Evolutionary conservation across 2,888 invertebrate genomes (phyloP), one percentile per base, ranked within the genome.

Genomic region (Zonitis immaculata): DNA sequence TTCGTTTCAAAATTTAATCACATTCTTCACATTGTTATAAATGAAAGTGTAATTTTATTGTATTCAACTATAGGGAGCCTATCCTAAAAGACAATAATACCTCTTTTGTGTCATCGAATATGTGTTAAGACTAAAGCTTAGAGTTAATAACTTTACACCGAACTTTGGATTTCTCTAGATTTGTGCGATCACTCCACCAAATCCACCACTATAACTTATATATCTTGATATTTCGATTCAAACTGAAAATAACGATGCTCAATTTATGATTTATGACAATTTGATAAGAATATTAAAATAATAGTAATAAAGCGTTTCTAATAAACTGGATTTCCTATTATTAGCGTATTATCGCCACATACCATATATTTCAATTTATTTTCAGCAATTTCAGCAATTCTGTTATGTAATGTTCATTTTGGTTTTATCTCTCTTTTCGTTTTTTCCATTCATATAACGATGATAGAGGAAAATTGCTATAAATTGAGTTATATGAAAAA

Each of bases 401-500:
- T 35, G 14, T 27, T 20, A 42, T 44, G 16, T 28, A n/a, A n/a
- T n/a, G n/a, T n/a, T n/a, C n/a, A n/a, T n/a, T n/a, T n/a, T n/a
- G n/a, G n/a, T n/a, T n/a, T n/a, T n/a, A n/a, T n/a, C n/a, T n/a
- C n/a, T n/a, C n/a, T n/a, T 47, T 47, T 47, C 35, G 16, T 30
- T n/a, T 35, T 22, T 22, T 43, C 12, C 20, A 3, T 35, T 18
- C 12, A 20, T 6, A 39, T 3, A 18, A n/a, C 12, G n/a, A n/a
- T n/a, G n/a, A 39, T 6, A 39, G 11, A n/a, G 11, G 20, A 44
- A 44, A 52, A 52, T 44, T 20, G 44, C 44, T 44, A 44, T 48
- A 52, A 52, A 52, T 52, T 52, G 48, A 43, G 43, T 47, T 42
- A 44, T 44, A 44, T 50, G 42, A 49, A 56, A 39, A 49, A 56